phyloP scores from a whole-genome alignment of 2,888 invertebrate species.

The Chrysolina haemoptera region DNA sequence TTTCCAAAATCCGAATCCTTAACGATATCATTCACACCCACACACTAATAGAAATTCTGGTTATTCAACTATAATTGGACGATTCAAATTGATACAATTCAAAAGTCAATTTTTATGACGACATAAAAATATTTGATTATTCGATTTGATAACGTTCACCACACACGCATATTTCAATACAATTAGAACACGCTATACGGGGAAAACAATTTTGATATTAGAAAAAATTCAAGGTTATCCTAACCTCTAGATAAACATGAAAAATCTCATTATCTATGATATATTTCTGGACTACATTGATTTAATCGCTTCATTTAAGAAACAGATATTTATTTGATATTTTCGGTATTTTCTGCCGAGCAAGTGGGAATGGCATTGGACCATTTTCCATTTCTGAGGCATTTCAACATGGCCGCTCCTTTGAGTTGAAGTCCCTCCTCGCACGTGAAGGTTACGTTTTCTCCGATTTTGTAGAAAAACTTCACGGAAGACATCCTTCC shows the following conservation, averaged over 20 bases:
- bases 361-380: conserved; percentile 89
- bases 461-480: conserved; percentile 90
- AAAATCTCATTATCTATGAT: conserved; percentile 11
- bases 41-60: neutral
- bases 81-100: conserved; percentile 37
- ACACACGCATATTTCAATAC: neutral
- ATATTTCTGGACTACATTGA: neutral
- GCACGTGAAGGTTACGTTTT: conserved; percentile 88
- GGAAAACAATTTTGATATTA: too few species aligned
- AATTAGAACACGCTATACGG: too few species aligned
- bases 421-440: conserved; percentile 82
- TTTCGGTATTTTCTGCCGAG: conserved; percentile 53
- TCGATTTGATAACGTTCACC: neutral
- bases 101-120: conserved; percentile 27
- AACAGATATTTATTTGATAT: conserved; percentile 42
- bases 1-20: neutral
- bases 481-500: conserved; percentile 90
- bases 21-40: neutral
- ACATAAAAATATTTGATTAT: conserved; percentile 32
- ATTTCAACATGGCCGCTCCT: conserved; percentile 85
- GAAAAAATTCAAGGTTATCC: too few species aligned
- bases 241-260: neutral
- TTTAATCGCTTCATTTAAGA: conserved; percentile 11
- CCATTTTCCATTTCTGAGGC: conserved; percentile 89
- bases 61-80: conserved; percentile 12